Conservation (phyloP, 2,113 vertebrate genomes). For the Semnornis frantzii region DNA sequence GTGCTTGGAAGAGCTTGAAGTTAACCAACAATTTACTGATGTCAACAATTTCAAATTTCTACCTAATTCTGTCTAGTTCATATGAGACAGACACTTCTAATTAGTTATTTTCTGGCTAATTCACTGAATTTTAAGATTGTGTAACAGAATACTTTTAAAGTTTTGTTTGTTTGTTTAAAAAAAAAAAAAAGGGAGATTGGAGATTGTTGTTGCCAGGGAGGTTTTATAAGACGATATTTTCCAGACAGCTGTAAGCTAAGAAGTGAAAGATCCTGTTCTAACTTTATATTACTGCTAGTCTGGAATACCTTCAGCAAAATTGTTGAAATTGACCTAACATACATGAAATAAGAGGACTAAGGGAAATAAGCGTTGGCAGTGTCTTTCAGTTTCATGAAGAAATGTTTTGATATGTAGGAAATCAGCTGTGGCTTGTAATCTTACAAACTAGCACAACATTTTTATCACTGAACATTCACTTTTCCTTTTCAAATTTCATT, state of each 20-base stretch:
- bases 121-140: background rate
- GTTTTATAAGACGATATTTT: background rate
- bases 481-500: background rate
- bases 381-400: background rate
- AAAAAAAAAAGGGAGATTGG: background rate
- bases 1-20: background rate
- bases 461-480: background rate
- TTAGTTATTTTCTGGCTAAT: background rate
- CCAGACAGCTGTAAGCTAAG: background rate
- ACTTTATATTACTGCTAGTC: background rate
- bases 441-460: background rate
- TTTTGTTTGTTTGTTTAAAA: too few species aligned
- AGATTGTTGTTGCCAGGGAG: background rate
- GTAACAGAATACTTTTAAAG: background rate
- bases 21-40: background rate
- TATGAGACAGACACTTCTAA: background rate
- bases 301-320: background rate
- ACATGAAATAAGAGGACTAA: background rate
- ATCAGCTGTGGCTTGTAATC: background rate
- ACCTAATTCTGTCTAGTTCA: background rate
- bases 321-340: background rate
- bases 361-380: background rate
- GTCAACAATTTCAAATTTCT: background rate
- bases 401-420: background rate
- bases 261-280: background rate